phyloP scores from a whole-genome alignment of 1,140 invertebrate species.

The Zophobas morio region DNA sequence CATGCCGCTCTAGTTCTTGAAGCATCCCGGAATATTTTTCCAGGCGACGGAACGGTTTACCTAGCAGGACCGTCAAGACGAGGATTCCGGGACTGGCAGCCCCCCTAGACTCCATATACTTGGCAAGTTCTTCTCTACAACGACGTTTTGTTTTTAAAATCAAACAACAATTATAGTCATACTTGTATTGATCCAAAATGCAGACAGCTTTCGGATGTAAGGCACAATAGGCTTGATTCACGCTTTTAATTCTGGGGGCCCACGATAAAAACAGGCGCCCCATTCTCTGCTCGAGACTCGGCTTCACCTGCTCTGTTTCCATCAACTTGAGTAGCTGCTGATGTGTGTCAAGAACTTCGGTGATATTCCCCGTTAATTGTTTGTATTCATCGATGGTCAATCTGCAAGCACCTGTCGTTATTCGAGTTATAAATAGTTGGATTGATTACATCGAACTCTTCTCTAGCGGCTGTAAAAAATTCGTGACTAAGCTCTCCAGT shows the following conservation, averaged over 20 bases:
- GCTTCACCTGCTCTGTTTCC: conserved; percentile 81
- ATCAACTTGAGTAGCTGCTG: conserved; percentile 83
- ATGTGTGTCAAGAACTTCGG: conserved; percentile 88
- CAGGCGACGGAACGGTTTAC: conserved; percentile 93
- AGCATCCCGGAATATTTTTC: conserved; percentile 96
- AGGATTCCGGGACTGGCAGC: conserved; percentile 88
- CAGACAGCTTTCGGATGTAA: conserved; percentile 92
- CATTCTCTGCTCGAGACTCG: conserved; percentile 84
- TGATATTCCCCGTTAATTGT: conserved; percentile 89
- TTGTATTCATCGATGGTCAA: conserved; percentile 88
- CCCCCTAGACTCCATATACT: conserved; percentile 89
- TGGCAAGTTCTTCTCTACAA: conserved; percentile 85
- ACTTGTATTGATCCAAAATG: conserved; percentile 93
- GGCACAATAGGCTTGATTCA: conserved; percentile 91
- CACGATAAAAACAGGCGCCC: conserved; percentile 92
- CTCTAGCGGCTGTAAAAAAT: conserved; percentile 88
- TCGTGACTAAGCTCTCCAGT: conserved; percentile 86
- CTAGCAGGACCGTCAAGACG: conserved; percentile 91
- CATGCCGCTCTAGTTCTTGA: conserved; percentile 95
- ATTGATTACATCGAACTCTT: conserved; percentile 83
- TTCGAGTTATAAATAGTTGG: conserved; percentile 3
- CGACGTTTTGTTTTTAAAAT: not conserved
- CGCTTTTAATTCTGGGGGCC: conserved; percentile 88
- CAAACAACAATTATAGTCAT: not conserved
- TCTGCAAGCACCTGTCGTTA: conserved; percentile 71